Percentiles rank a stretch among this genome's conserved stretches.
These are phyloP conservation scores for Caenorhabditis panamensis DNA, from an alignment of 2,888 invertebrate species.

Conservation along the genomic window DNA sequence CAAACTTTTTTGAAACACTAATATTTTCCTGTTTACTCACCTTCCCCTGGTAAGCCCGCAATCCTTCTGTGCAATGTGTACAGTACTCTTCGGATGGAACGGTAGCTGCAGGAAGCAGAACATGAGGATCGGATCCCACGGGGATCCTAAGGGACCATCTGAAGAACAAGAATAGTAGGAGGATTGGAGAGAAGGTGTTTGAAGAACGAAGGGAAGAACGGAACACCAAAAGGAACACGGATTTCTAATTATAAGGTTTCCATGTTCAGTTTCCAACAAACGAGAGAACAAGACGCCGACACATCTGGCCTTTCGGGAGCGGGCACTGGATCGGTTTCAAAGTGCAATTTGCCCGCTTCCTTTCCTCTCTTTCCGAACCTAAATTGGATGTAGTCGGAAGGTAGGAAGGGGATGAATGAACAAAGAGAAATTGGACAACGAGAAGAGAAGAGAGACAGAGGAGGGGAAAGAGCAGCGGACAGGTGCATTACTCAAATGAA, in stretches of 20 bases:
- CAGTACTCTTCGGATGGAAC: slow-evolving; percentile 54
- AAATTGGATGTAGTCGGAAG: slow-evolving; percentile 58
- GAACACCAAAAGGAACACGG: slow-evolving; percentile 8
- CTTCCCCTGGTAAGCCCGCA: slow-evolving; percentile 17
- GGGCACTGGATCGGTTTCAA: slow-evolving; percentile 46
- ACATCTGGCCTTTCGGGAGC: too few relatives aligned
- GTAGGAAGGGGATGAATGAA: slow-evolving; percentile 15
- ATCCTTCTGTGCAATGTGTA: slow-evolving; percentile 35
- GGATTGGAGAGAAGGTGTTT: neutral
- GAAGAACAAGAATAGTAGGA: neutral
- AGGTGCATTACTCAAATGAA: slow-evolving; percentile 60
- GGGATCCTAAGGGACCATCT: slow-evolving; percentile 43
- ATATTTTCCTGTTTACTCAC: slow-evolving; percentile 4
- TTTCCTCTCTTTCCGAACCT: neutral
- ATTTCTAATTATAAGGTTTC: slow-evolving; percentile 53
- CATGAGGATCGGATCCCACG: too few relatives aligned
- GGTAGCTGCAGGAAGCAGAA: slow-evolving; percentile 62
- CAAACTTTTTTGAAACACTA: neutral
- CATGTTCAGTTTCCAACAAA: neutral
- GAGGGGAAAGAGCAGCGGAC: slow-evolving; percentile 37
- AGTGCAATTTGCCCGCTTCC: slow-evolving; percentile 42
- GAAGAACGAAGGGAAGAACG: neutral
- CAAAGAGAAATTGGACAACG: slow-evolving; percentile 21
- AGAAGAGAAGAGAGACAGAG: slow-evolving; percentile 25
- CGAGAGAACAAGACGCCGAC: slow-evolving; percentile 19